A percentile compares a stretch with the other conserved stretches of the same genome.
These are phyloP conservation scores for Microplitis demolitor DNA, from an alignment of 1,140 invertebrate genomes.

Conservation along the genomic window DNA sequence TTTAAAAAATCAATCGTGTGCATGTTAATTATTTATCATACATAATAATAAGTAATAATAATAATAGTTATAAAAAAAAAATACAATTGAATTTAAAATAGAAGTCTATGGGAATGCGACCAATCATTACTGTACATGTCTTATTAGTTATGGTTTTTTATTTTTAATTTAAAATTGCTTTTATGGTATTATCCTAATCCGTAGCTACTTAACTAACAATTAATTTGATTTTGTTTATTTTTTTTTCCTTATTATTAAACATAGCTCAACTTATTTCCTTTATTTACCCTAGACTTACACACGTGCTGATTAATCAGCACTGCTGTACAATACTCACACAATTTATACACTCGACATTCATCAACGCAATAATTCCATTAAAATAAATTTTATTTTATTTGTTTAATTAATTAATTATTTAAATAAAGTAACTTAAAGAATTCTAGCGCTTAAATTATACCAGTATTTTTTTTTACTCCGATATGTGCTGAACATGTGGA, in stretches of 20 bases:
- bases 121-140: constrained; percentile 3
- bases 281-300: not conserved
- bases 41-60: not conserved
- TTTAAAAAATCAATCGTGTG: constrained; percentile 7
- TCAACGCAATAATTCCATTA: not conserved
- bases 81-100: not conserved
- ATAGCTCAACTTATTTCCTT: not conserved
- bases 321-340: constrained; percentile 7
- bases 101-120: constrained; percentile 9
- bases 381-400: not conserved
- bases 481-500: not conserved
- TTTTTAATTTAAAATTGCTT: not conserved
- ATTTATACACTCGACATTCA: not conserved
- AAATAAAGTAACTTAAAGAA: not conserved
- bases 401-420: not conserved
- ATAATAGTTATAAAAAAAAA: not conserved
- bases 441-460: not conserved
- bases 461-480: not conserved
- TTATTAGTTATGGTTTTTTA: not conserved
- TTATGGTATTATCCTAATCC: not conserved
- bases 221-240: constrained; percentile 4
- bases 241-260: not conserved
- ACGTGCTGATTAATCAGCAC: constrained; percentile 4
- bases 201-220: constrained; percentile 11
- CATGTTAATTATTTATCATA: not conserved